These are phyloP conservation scores for Oncorhynchus tshawytscha DNA, from an alignment of 2,113 vertebrate species.

Conservation along the genomic window DNA sequence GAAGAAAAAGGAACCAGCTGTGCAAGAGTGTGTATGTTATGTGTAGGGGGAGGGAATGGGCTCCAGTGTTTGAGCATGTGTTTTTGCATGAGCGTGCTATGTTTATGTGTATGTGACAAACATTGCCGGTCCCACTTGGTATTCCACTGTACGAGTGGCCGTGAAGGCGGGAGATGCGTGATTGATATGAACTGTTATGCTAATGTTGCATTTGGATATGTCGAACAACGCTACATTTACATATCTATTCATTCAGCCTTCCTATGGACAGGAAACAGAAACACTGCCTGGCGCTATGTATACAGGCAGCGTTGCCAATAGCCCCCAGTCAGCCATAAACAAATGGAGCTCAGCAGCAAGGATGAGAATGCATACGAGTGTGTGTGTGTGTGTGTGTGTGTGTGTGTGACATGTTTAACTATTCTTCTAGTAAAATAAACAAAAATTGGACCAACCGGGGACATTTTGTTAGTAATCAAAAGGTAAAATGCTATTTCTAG, in stretches of 20 bases:
- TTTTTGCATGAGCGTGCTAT: background rate
- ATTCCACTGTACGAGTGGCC: conserved; percentile 27
- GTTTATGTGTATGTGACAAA: conserved; percentile 40
- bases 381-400: background rate
- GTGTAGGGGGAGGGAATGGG: background rate
- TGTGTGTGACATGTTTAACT: too few relatives aligned
- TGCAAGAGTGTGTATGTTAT: too few relatives aligned
- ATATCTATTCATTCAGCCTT: conserved; percentile 56
- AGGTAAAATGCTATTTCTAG: too few relatives aligned
- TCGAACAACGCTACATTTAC: conserved; percentile 67
- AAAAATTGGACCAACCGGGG: too few relatives aligned
- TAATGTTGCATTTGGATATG: conserved; percentile 69
- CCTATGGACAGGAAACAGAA: conserved; percentile 59
- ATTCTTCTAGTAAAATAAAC: too few relatives aligned
- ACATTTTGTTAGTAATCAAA: too few relatives aligned
- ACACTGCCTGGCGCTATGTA: conserved; percentile 42
- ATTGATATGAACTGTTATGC: conserved; percentile 72
- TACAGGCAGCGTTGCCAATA: conserved; percentile 60
- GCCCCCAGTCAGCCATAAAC: background rate
- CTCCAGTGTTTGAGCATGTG: background rate
- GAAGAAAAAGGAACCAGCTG: too few relatives aligned
- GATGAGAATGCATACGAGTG: too few relatives aligned
- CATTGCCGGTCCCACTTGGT: conserved; percentile 43
- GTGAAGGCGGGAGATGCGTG: conserved; percentile 11
- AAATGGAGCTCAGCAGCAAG: too few relatives aligned